Evolutionary conservation across 2,888 invertebrate genomes (phyloP).

Genomic region (Hyposoter dolosus): DNA sequence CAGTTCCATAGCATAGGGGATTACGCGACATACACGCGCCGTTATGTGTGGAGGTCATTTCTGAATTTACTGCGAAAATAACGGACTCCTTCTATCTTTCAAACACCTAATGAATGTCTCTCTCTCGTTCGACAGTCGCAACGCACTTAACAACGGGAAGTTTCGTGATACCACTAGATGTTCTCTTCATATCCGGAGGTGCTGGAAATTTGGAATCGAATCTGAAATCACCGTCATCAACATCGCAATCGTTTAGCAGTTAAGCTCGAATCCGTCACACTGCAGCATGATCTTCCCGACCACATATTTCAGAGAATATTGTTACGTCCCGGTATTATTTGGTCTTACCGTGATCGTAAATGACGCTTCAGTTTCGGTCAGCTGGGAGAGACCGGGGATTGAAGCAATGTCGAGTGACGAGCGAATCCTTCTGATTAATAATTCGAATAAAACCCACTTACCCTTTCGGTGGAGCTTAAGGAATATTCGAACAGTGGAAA

Average conservation of each 20-base stretch:
- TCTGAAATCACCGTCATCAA: conserved; percentile 68
- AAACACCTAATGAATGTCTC: not conserved
- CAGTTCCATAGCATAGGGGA: conserved; percentile 42
- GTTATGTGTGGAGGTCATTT: conserved; percentile 19
- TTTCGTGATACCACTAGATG: conserved; percentile 33
- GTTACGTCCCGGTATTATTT: too few species aligned
- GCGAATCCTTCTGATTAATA: too few species aligned
- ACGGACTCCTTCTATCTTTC: conserved; percentile 21
- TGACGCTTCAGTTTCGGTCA: too few species aligned
- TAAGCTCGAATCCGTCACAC: not conserved
- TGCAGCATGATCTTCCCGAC: not conserved
- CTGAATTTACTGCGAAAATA: conserved; percentile 54
- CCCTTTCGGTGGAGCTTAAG: too few species aligned
- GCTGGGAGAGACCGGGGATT: too few species aligned
- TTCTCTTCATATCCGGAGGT: not conserved
- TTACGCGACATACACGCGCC: conserved; percentile 23
- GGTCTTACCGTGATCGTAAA: too few species aligned
- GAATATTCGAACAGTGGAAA: too few species aligned
- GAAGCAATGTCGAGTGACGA: too few species aligned
- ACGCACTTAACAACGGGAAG: conserved; percentile 73
- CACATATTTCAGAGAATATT: conserved; percentile 11
- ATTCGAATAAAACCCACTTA: too few species aligned
- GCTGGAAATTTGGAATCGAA: conserved; percentile 46
- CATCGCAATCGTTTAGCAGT: conserved; percentile 44
- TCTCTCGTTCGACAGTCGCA: conserved; percentile 70